These are phyloP conservation scores for Empidonax alnorum DNA, from an alignment of 2,113 vertebrate species.

Conservation along the genomic window DNA sequence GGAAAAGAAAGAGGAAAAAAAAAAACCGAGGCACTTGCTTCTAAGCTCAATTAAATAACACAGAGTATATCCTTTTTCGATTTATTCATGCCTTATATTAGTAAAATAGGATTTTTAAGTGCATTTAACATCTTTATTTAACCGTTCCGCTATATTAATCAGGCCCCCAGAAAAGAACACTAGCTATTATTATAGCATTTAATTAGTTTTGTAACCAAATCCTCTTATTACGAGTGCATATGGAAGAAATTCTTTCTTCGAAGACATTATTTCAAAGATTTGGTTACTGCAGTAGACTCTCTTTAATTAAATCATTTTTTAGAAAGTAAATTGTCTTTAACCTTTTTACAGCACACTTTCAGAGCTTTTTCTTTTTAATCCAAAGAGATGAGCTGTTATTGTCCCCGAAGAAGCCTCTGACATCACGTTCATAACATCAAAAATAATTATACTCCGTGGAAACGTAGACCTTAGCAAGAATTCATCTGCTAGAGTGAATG, in stretches of 20 bases:
- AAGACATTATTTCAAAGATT: constrained; percentile 67
- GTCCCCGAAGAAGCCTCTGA: constrained; percentile 72
- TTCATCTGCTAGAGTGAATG: constrained; percentile 54
- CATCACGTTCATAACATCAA: constrained; percentile 62
- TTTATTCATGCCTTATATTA: constrained; percentile 72
- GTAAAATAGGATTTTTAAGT: constrained; percentile 70
- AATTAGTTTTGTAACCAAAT: constrained; percentile 78
- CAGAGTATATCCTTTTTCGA: constrained; percentile 60
- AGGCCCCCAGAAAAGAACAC: constrained; percentile 72
- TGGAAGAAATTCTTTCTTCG: constrained; percentile 64
- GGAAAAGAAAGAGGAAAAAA: background rate
- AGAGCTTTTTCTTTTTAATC: constrained; percentile 72
- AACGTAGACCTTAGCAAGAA: constrained; percentile 52
- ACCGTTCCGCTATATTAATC: constrained; percentile 72
- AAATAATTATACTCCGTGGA: constrained; percentile 60
- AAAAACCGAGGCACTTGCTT: constrained; percentile 37
- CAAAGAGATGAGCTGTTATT: constrained; percentile 73
- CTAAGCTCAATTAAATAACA: constrained; percentile 65
- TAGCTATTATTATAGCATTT: constrained; percentile 71
- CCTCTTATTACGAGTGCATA: constrained; percentile 66
- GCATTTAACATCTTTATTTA: constrained; percentile 73
- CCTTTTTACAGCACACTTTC: constrained; percentile 68
- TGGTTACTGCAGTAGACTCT: constrained; percentile 70
- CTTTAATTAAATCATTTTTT: constrained; percentile 69
- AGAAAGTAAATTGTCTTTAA: constrained; percentile 74